phyloP scores from a whole-genome alignment of 1,140 invertebrate genomes.

The Cydia pomonella region DNA sequence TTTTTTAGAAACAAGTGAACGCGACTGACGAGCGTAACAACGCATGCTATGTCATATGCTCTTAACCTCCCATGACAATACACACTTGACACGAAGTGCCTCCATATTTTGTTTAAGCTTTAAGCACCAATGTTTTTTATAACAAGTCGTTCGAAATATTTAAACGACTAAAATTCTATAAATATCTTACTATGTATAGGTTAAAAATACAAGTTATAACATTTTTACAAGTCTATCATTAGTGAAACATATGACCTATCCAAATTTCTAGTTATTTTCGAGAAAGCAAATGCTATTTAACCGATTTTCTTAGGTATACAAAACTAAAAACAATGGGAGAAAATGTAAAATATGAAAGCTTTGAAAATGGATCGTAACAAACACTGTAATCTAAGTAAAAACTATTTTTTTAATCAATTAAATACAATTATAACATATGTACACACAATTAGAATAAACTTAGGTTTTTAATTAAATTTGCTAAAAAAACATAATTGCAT shows the following conservation, averaged over 20 bases:
- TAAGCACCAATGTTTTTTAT: conserved; percentile 81
- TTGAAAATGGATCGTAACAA: conserved; percentile 48
- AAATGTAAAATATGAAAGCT: conserved; percentile 48
- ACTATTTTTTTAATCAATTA: conserved; percentile 56
- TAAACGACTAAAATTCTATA: conserved; percentile 81
- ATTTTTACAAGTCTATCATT: conserved; percentile 80
- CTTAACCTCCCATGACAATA: conserved; percentile 72
- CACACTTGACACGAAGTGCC: conserved; percentile 64
- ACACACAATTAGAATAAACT: conserved; percentile 64
- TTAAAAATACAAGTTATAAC: conserved; percentile 81
- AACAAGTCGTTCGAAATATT: conserved; percentile 81
- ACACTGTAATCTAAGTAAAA: conserved; percentile 49
- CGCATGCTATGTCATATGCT: conserved; percentile 79
- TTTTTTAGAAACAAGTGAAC: conserved; percentile 55
- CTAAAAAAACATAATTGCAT: conserved; percentile 73
- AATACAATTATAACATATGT: conserved; percentile 74
- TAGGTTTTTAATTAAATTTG: conserved; percentile 76
- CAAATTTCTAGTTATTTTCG: conserved; percentile 33
- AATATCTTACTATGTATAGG: conserved; percentile 81
- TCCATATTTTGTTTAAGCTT: conserved; percentile 77
- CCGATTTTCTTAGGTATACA: conserved; percentile 48
- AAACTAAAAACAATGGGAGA: conserved; percentile 50
- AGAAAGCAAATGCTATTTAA: conserved; percentile 37
- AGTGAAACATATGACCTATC: conserved; percentile 63
- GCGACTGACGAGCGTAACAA: conserved; percentile 69